Evolutionary conservation across 2,113 vertebrate genomes (phyloP).

Genomic region (Upupa epops): DNA sequence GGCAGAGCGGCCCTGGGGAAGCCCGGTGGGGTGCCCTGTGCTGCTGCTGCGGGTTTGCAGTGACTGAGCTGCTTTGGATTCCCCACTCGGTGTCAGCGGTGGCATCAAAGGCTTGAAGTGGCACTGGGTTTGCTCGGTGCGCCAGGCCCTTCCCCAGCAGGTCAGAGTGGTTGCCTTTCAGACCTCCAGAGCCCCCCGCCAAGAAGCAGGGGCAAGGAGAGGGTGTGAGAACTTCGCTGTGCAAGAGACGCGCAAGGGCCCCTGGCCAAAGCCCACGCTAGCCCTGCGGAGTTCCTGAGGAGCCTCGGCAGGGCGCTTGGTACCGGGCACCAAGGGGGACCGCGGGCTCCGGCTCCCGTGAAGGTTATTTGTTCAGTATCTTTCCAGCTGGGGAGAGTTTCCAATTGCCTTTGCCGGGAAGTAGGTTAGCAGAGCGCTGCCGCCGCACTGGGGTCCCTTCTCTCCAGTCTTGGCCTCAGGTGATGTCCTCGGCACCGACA

Average conservation of each 20-base stretch:
- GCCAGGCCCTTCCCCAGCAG: not conserved
- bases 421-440: not conserved
- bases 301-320: conserved; percentile 12
- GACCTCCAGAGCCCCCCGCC: not conserved
- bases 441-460: rapidly evolving
- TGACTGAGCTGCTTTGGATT: conserved; percentile 22
- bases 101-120: conserved; percentile 22
- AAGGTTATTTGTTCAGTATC: conserved; percentile 49
- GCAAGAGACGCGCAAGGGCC: rapidly evolving
- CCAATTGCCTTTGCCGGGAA: not conserved
- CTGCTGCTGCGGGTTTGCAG: not conserved
- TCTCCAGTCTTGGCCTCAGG: not conserved
- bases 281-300: conserved; percentile 12
- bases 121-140: not conserved
- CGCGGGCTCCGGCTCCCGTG: not conserved
- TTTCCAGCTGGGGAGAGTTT: not conserved
- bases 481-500: not conserved
- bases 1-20: not conserved
- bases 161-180: not conserved
- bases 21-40: not conserved
- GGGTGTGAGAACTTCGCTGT: not conserved
- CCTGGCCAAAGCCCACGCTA: not conserved
- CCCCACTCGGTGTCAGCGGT: not conserved
- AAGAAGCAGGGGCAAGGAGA: no score
- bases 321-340: conserved; percentile 11